Evolutionary conservation across 2,888 invertebrate species (phyloP).

Genomic region (Achlya flavicornis): DNA sequence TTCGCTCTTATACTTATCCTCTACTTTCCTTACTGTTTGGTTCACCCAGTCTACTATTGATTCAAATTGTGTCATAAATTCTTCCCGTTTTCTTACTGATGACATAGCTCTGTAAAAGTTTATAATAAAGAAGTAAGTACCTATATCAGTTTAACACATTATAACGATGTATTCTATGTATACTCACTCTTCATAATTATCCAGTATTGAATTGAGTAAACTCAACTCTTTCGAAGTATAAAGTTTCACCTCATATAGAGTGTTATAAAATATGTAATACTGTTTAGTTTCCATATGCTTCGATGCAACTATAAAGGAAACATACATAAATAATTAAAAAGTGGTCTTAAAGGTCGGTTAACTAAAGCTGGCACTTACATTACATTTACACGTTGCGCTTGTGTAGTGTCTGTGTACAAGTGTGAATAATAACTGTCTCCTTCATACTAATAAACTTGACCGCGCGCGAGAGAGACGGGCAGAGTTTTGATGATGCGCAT

Average conservation of each 20-base stretch:
- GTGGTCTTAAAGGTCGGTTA: too few species aligned
- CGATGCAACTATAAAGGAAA: constrained; percentile 89
- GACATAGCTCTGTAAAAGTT: constrained; percentile 89
- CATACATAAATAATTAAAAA: background rate
- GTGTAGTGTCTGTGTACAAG: too few species aligned
- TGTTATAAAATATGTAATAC: constrained; percentile 98
- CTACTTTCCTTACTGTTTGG: constrained; percentile 91
- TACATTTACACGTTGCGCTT: too few species aligned
- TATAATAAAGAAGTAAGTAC: background rate
- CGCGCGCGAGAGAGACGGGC: too few species aligned
- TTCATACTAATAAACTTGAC: too few species aligned
- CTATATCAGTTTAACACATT: too few species aligned
- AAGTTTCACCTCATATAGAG: constrained; percentile 95
- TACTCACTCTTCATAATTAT: constrained; percentile 93
- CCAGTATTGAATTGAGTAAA: constrained; percentile 93
- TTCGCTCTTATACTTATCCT: constrained; percentile 75
- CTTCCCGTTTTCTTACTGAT: constrained; percentile 90
- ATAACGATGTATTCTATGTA: constrained; percentile 4
- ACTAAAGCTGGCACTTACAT: too few species aligned
- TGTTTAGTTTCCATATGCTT: constrained; percentile 99
- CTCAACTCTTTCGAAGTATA: constrained; percentile 96
- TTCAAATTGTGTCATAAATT: constrained; percentile 95
- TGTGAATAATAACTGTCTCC: too few species aligned
- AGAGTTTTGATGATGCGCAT: too few species aligned
- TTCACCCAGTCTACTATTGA: constrained; percentile 95